phyloP scores from a whole-genome alignment of 2,888 invertebrate species.

The Cheilosia impressa region DNA sequence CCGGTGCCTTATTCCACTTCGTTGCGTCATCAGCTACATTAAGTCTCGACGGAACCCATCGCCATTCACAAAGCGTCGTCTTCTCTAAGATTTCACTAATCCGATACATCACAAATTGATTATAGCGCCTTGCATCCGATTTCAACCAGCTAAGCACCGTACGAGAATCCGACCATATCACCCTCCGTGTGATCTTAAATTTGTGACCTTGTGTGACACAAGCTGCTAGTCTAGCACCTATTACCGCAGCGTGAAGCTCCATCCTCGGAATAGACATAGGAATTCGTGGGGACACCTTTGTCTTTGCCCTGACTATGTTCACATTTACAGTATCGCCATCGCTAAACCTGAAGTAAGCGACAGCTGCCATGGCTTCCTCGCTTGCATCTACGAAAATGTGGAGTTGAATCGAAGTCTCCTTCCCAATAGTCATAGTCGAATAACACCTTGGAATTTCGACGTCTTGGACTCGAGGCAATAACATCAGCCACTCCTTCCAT shows the following conservation, averaged over 20 bases:
- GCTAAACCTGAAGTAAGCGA: slow-evolving; percentile 72
- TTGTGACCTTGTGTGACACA: slow-evolving; percentile 31
- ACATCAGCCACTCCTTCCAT: no score
- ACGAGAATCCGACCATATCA: no score
- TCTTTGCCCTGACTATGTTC: slow-evolving; percentile 71
- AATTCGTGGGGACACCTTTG: slow-evolving; percentile 75
- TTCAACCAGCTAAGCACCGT: no score
- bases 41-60: slow-evolving; percentile 15
- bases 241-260: slow-evolving; percentile 73
- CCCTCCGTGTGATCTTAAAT: slow-evolving; percentile 16
- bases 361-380: slow-evolving; percentile 75
- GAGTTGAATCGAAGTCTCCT: slow-evolving; percentile 33
- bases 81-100: no score
- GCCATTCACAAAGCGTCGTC: background rate
- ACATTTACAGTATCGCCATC: slow-evolving; percentile 33
- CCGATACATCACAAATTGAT: slow-evolving; percentile 73
- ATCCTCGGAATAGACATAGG: slow-evolving; percentile 75
- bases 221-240: no score
- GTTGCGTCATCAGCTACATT: slow-evolving; percentile 34
- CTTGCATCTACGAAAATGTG: slow-evolving; percentile 75
- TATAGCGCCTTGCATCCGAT: slow-evolving; percentile 2
- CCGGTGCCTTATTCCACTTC: slow-evolving; percentile 16
- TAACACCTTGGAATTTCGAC: no score
- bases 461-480: no score
- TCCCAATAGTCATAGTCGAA: background rate